Evolutionary conservation across 1,140 invertebrate genomes (phyloP).

Genomic region (Paraescarpia echinospica): DNA sequence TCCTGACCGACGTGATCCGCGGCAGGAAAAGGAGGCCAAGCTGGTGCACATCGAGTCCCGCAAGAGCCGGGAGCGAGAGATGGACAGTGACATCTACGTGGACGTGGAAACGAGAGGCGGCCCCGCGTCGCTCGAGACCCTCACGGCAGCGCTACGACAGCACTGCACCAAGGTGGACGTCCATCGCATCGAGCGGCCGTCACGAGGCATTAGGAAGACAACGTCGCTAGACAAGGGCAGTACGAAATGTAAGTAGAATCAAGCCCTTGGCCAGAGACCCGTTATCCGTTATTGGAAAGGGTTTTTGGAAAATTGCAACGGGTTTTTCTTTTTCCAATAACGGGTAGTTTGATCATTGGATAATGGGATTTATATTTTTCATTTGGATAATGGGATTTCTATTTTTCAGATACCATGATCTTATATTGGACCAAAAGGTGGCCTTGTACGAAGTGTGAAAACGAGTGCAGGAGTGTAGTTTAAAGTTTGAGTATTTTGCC

Average conservation of each 20-base stretch:
- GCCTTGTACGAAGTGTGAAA: too few species aligned
- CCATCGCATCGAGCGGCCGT: not conserved
- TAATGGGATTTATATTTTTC: too few species aligned
- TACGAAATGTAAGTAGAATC: constrained; percentile 12
- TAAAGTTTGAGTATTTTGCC: too few species aligned
- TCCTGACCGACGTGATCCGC: not conserved
- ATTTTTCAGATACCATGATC: too few species aligned
- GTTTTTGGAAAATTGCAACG: too few species aligned
- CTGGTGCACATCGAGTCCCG: constrained; percentile 18
- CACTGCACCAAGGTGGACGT: not conserved
- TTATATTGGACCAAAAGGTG: too few species aligned
- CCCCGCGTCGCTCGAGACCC: not conserved
- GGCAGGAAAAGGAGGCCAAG: not conserved
- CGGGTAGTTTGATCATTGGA: too few species aligned
- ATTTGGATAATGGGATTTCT: too few species aligned
- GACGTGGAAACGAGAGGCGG: constrained; percentile 9
- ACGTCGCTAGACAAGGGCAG: constrained; percentile 19
- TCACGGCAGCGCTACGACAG: not conserved
- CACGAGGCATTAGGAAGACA: constrained; percentile 5
- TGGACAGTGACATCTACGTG: constrained; percentile 3
- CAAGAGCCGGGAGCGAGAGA: not conserved
- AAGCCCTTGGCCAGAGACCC: too few species aligned
- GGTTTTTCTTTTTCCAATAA: too few species aligned
- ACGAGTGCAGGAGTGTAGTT: too few species aligned
- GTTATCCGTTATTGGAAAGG: too few species aligned